These are phyloP conservation scores for Zaprionus bogoriensis DNA, from an alignment of 2,888 invertebrate genomes.

Conservation along the genomic window DNA sequence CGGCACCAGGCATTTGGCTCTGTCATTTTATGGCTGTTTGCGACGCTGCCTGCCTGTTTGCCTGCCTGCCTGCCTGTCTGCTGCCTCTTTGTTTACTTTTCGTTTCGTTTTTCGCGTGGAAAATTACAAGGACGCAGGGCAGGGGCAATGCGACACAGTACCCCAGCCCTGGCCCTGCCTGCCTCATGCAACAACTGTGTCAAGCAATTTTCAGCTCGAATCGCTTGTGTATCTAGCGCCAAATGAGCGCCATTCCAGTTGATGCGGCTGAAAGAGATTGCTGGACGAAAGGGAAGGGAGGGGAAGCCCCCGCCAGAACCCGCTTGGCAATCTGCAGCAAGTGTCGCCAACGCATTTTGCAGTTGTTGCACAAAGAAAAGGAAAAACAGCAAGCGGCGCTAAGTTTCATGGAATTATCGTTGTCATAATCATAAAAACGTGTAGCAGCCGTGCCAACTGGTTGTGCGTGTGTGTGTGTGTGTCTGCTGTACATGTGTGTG, in stretches of 20 bases:
- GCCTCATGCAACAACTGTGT: slow-evolving; percentile 69
- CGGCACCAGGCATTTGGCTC: slow-evolving; percentile 43
- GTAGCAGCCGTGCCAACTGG: slow-evolving; percentile 20
- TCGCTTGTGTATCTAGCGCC: slow-evolving; percentile 52
- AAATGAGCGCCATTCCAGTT: slow-evolving; percentile 33
- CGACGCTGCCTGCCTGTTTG: slow-evolving; percentile 40
- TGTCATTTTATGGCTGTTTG: slow-evolving; percentile 66
- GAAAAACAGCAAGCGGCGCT: slow-evolving; percentile 38
- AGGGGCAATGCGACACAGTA: slow-evolving; percentile 13
- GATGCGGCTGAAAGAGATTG: not conserved
- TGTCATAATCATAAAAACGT: slow-evolving; percentile 71
- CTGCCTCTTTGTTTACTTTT: slow-evolving; percentile 65
- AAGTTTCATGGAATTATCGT: slow-evolving; percentile 66
- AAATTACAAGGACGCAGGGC: slow-evolving; percentile 53
- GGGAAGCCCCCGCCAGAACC: not conserved
- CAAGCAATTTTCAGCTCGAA: slow-evolving; percentile 74
- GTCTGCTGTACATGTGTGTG: not conserved
- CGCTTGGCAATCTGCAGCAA: slow-evolving; percentile 62
- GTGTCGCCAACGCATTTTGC: slow-evolving; percentile 74
- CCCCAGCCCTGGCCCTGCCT: no score
- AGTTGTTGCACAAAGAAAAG: slow-evolving; percentile 55
- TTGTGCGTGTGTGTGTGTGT: slow-evolving; percentile 3
- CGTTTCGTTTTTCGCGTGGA: slow-evolving; percentile 61
- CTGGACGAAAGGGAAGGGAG: not conserved
- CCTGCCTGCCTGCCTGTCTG: slow-evolving; percentile 26